These are phyloP conservation scores for Branchinecta sandiegonensis DNA, from an alignment of 2,888 invertebrate species.

Conservation along the genomic window DNA sequence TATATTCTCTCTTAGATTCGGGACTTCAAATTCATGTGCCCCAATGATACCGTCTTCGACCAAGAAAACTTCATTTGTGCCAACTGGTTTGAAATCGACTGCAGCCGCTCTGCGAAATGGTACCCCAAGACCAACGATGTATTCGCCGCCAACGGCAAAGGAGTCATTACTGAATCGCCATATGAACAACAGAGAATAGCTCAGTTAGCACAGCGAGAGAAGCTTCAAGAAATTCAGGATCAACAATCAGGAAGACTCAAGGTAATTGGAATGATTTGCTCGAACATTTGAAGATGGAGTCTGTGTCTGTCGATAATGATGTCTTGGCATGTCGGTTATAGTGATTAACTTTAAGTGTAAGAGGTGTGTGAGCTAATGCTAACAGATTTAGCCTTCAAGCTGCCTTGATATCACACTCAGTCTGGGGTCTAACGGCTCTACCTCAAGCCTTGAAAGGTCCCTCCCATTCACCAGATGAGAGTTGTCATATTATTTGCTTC, in stretches of 20 bases:
- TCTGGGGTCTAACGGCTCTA: too few relatives aligned
- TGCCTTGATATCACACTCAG: too few relatives aligned
- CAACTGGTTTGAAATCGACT: conserved; percentile 31
- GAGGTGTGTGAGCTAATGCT: too few relatives aligned
- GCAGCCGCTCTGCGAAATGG: conserved; percentile 25
- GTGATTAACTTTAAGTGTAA: too few relatives aligned
- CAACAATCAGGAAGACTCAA: conserved; percentile 11
- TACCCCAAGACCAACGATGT: conserved; percentile 21
- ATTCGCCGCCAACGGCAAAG: neutral
- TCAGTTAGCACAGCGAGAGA: neutral
- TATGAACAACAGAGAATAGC: conserved; percentile 9
- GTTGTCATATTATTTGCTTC: too few relatives aligned
- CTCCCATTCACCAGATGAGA: too few relatives aligned
- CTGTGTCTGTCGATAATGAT: too few relatives aligned
- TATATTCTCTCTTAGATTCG: conserved; percentile 41
- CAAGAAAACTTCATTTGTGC: conserved; percentile 32
- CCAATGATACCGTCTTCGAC: conserved; percentile 69
- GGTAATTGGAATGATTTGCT: neutral
- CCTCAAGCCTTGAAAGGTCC: too few relatives aligned
- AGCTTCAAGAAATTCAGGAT: neutral
- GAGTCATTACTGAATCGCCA: conserved; percentile 9
- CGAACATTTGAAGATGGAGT: too few relatives aligned
- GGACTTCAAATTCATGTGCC: conserved; percentile 74
- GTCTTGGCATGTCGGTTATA: too few relatives aligned
- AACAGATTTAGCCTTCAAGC: too few relatives aligned